Evolutionary conservation across 64 coral and sea anemone genomes (phyloP), one percentile per base, ranked within the genome.

Genomic region (Porites australiensis): DNA sequence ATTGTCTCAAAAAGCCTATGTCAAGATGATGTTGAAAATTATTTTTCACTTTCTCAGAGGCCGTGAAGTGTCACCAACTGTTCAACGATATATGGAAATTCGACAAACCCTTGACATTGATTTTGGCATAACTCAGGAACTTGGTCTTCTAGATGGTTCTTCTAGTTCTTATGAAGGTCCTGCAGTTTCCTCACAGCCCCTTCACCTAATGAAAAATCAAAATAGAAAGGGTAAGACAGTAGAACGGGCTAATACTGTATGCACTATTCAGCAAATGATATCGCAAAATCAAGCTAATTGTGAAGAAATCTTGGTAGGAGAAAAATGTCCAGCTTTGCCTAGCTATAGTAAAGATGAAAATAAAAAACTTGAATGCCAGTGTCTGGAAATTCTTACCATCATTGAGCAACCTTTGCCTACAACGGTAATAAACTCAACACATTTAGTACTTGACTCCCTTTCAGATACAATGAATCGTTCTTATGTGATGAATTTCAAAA

Each of bases 41-140:
- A n/a, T 37, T 74, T 10, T 37, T 74, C 19, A 15, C 71, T 6
- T n/a, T 74, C 10, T 74, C 1, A 21, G 71, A 74, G 71, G 20
- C 9, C 12, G 71, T 11, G 71, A 74, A 74, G 19, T 74, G 20
- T 74, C 19, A 74, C 71, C 71, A 74, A 74, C 71, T 13, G 71
- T 46, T 74, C 9, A 74, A n/a, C 71, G 71, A 11, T n/a, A 74
- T 74, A 74, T 74, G 71, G 71, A 74, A 74, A 74, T 74, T 37
- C 71, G 71, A 11, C 12, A 46, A 74, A 74, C 71, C 12, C 71
- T 74, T 74, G 71, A 74, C 71, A 74, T 74, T 13, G 71, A 74
- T n/a, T 74, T 74, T n/a, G 20, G 71, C 71, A n/a, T 74, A 10
- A 37, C 71, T 13, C n/a, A 74, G 20, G 71, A 74, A 3, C 71